Evolutionary conservation across 2,888 invertebrate genomes (phyloP), one percentile per base, ranked within the genome.

Genomic region (Brassicogethes aeneus): DNA sequence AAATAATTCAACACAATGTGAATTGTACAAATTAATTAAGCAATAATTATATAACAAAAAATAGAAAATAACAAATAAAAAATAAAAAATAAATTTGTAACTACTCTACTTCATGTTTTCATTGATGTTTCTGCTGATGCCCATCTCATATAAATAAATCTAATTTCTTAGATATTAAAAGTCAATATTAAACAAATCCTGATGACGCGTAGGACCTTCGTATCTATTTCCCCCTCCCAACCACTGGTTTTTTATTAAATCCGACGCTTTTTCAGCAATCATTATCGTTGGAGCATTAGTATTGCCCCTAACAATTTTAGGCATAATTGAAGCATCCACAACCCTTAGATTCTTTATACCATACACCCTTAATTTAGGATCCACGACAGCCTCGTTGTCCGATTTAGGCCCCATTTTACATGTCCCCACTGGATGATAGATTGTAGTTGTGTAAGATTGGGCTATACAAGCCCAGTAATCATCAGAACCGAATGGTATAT

Each of bases 281-380:
- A 69, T 69, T 34, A 68, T 66, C 1, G 59, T 59, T 0, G 69
- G 68, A 7, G 67, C 68, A 47, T 69, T 69, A 2, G 69, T 69
- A 48, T 69, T 69, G 3, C 68, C 69, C 42, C 67, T 55, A 0
- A 76, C 69, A 46, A 80, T 75, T 15, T 65, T 61, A 1, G 81
- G 81, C 79, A 81, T 80, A 14, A 80, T 74, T 0, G 80, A 80
- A 0, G 80, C 72, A 56, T 84, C 84, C 10, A 81, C 72, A 0
- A 85, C 83, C 53, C 84, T 69, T 17, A 84, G 61, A 14, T 72
- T 71, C 23, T 70, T 64, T 3, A 84, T 70, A 1, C 82, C 82
- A 53, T 80, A 72, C 0, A 82, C 80, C 49, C 67, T 69, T 33
- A 84, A 63, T 50, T 73, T 69, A 1, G 76, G 72, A 59, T 82